Conservation (phyloP, 2,888 invertebrate species). For the Leptopilina syphax region DNA sequence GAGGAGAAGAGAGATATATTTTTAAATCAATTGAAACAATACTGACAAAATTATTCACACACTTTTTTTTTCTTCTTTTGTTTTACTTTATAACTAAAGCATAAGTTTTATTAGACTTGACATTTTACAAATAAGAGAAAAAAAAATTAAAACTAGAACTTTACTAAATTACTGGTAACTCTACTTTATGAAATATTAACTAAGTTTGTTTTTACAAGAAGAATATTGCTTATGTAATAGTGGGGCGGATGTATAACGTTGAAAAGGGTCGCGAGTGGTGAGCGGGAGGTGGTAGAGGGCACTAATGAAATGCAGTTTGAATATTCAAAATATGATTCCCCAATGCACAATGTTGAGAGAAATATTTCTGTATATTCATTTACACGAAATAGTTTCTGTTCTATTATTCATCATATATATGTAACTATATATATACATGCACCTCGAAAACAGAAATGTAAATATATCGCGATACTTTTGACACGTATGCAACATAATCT, state of each 20-base stretch:
- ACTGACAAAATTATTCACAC: no score
- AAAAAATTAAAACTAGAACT: background rate
- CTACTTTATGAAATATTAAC: background rate
- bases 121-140: background rate
- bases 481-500: constrained; percentile 32
- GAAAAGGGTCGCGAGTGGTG: background rate
- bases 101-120: background rate
- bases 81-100: no score
- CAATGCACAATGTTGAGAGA: constrained; percentile 12
- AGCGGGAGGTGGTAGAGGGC: background rate
- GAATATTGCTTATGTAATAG: background rate
- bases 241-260: no score
- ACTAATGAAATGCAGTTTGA: constrained; percentile 25
- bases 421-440: background rate
- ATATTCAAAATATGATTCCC: constrained; percentile 31
- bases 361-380: constrained; percentile 14
- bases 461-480: constrained; percentile 25
- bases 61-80: no score
- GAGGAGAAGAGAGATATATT: no score
- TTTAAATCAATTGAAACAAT: no score
- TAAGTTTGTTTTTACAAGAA: background rate
- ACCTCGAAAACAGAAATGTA: constrained; percentile 17
- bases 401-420: constrained; percentile 22
- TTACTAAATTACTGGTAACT: background rate
- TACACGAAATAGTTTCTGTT: background rate